Conservation (phyloP, 2,113 vertebrate genomes). For the Tetrax tetrax region DNA sequence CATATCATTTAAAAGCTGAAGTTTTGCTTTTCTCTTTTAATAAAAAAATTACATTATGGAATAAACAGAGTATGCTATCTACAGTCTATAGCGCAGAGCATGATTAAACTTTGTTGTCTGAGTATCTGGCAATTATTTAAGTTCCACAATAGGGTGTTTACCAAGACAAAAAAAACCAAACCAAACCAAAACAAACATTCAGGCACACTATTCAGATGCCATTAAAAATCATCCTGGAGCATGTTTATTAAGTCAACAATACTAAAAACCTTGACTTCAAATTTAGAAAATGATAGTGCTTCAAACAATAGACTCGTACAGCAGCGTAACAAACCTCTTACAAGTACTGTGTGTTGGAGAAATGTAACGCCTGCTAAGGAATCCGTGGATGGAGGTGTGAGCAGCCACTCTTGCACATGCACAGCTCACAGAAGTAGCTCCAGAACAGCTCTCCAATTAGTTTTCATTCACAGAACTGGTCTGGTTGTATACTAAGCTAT, state of each 20-base stretch:
- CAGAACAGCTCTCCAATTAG: not conserved
- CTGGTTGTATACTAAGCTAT: not conserved
- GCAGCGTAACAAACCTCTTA: fast-evolving
- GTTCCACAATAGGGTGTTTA: not conserved
- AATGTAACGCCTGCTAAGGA: not conserved
- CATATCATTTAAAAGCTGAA: fast-evolving
- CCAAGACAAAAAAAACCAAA: not conserved
- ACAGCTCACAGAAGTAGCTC: not conserved
- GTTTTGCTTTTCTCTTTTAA: not conserved
- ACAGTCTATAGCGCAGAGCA: not conserved
- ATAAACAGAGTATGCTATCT: not conserved
- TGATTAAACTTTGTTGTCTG: not conserved
- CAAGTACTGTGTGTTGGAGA: not conserved
- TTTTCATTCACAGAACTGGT: not conserved
- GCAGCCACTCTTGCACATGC: not conserved
- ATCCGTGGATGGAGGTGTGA: not conserved
- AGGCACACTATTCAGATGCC: not conserved
- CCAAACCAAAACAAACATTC: not conserved
- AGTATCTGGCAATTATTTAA: not conserved
- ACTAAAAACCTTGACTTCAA: not conserved
- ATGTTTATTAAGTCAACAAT: not conserved
- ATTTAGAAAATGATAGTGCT: not conserved
- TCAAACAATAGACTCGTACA: not conserved
- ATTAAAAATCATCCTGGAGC: not conserved
- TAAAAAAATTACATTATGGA: not conserved